These are phyloP conservation scores for Gonioctena quinquepunctata DNA, from an alignment of 1,140 invertebrate species.

Conservation along the genomic window DNA sequence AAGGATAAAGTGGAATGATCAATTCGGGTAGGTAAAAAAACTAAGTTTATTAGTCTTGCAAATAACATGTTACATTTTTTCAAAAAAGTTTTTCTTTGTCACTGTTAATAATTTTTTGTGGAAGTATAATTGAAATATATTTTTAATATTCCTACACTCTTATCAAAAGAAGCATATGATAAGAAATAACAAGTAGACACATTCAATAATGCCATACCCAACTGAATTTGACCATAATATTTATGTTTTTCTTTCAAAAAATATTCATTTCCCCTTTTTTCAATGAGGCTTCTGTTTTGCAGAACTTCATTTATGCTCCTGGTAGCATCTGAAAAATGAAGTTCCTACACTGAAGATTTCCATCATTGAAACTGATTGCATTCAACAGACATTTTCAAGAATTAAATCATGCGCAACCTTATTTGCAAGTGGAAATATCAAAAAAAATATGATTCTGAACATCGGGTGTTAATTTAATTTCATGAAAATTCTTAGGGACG, in stretches of 20 bases:
- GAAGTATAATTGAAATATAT: conserved; percentile 16
- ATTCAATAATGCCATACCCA: conserved; percentile 18
- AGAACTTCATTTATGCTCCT: background rate
- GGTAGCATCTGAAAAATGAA: background rate
- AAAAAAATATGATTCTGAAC: background rate
- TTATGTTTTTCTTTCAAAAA: conserved; percentile 5
- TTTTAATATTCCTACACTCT: background rate
- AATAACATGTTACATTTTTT: background rate
- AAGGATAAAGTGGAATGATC: background rate
- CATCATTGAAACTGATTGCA: background rate
- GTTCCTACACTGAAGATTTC: background rate
- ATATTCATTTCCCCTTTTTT: background rate
- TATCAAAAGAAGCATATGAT: conserved; percentile 25
- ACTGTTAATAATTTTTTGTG: conserved; percentile 5
- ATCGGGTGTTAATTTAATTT: background rate
- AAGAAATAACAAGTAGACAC: conserved; percentile 20
- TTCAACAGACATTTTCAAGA: background rate
- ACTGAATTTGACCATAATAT: no score
- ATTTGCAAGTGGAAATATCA: no score
- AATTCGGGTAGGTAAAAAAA: no score
- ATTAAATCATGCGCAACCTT: no score
- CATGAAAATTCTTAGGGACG: background rate
- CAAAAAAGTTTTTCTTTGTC: conserved; percentile 3
- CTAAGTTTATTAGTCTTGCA: background rate
- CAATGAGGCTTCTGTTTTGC: background rate